A percentile compares a stretch with the other conserved stretches of the same genome.
Evolutionary conservation across 2,113 vertebrate species (phyloP).

Genomic region (Platichthys flesus): DNA sequence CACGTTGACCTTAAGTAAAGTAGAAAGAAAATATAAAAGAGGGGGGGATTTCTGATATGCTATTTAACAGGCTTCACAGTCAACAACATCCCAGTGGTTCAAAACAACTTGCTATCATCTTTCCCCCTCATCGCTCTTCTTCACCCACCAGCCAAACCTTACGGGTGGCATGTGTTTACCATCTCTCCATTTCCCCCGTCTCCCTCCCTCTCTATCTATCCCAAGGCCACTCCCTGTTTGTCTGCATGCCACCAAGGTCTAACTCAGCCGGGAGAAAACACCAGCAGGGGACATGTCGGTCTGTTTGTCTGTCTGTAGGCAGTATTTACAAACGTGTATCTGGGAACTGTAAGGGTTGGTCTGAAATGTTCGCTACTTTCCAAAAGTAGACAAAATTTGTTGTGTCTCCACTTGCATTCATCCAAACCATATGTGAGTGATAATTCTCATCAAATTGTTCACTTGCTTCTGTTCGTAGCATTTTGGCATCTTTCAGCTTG

Average conservation of each 20-base stretch:
- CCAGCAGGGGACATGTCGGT: conserved; percentile 10
- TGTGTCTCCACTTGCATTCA: background rate
- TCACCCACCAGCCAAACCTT: conserved; percentile 3
- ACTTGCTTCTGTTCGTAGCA: too few species aligned
- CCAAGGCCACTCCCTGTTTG: conserved; percentile 48
- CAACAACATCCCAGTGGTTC: conserved; percentile 19
- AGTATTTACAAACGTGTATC: background rate
- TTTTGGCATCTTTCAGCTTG: too few species aligned
- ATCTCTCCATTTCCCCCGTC: background rate
- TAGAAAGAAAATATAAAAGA: background rate
- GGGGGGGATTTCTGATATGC: background rate
- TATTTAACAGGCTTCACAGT: conserved; percentile 19
- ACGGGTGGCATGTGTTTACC: conserved; percentile 42
- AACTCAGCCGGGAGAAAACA: conserved; percentile 39
- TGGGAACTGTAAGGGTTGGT: too few species aligned
- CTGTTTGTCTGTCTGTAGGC: conserved; percentile 21
- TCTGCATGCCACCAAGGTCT: conserved; percentile 50
- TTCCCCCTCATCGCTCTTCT: background rate
- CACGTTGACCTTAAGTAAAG: background rate
- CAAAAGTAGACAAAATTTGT: background rate
- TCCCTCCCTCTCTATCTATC: background rate
- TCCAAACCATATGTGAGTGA: background rate
- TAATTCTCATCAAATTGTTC: too few species aligned
- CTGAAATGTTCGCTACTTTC: background rate
- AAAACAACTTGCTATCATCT: conserved; percentile 40